Evolutionary conservation across 30 jellyfish, hydroid and myxozoan species (phyloP), one percentile per base, ranked within the genome.

Genomic region (Phacellophora camtschatica): DNA sequence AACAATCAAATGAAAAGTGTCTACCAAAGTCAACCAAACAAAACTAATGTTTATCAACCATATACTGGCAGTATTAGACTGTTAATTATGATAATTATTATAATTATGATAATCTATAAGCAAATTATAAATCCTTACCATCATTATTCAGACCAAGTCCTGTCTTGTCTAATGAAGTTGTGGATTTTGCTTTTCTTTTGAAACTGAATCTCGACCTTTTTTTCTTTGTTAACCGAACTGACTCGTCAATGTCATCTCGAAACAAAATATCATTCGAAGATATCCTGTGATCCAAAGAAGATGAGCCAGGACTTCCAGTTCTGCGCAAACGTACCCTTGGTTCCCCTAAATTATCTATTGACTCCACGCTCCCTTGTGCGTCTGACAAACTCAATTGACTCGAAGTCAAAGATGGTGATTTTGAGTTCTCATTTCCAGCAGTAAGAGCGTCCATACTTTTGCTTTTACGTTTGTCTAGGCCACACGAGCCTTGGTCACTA

Each of bases 301-400:
- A 51, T 15, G 83, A 51, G 20, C 91, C 84, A 1, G 58, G 11
- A 36, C 84, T 80, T 24, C 53, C 43, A 32, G 81, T 65, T 19
- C 77, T 23, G 50, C 66, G 66, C 48, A 80, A 42, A 4, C 31
- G 84, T 28, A 18, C 33, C 5, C 42, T 66, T 18, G 64, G 29
- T 27, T 61, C n/a, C 25, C 66, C 91, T 16, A 66, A 13, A 5
- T 16, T 61, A 27, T 80, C 91, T 46, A 80, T 80, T 29, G 88
- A 75, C 20, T 68, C 94, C 29, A 46, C 65, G 46, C 94, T 75
- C 11, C 95, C 91, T 58, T 82, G 88, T 32, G 83, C 32, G 42
- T 72, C 86, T 13, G 86, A 72, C 48, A 72, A 53, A 50, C 97
- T 89, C 34, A 82, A n/a, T 77, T 89, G 97, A 75, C 97, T 89